Conservation (phyloP, 2,888 invertebrate genomes). For the Hermodice carunculata region DNA sequence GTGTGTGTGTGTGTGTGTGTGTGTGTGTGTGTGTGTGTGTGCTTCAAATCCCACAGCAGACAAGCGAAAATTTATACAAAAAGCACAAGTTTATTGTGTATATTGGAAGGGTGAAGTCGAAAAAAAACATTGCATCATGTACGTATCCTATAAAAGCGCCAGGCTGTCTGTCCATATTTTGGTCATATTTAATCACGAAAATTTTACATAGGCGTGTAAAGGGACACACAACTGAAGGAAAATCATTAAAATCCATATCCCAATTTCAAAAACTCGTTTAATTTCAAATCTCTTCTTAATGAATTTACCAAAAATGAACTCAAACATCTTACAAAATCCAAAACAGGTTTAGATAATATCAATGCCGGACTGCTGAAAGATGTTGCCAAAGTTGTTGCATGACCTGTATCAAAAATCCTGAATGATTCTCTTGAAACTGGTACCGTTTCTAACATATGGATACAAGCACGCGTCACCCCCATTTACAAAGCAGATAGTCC, state of each 20-base stretch:
- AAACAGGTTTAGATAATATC: neutral
- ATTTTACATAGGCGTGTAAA: no score
- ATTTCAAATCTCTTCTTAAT: neutral
- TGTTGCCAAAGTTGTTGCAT: neutral
- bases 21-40: no score
- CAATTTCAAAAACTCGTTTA: neutral
- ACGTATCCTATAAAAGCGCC: no score
- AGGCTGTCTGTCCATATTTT: no score
- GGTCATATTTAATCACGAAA: no score
- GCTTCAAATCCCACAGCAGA: no score
- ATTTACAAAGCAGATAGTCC: constrained; percentile 2
- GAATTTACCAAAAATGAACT: constrained; percentile 1
- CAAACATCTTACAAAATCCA: neutral
- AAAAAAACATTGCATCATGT: no score
- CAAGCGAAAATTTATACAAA: no score
- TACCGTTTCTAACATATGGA: neutral
- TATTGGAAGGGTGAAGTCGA: no score
- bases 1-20: no score
- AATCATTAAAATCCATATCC: constrained; percentile 4
- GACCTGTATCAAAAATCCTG: neutral
- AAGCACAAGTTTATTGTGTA: no score
- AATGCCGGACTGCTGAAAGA: neutral
- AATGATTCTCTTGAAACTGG: neutral
- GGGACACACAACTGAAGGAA: no score
- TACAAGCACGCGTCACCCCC: neutral